These are phyloP conservation scores for Peribatodes rhomboidaria DNA, from an alignment of 2,888 invertebrate species.

Conservation along the genomic window DNA sequence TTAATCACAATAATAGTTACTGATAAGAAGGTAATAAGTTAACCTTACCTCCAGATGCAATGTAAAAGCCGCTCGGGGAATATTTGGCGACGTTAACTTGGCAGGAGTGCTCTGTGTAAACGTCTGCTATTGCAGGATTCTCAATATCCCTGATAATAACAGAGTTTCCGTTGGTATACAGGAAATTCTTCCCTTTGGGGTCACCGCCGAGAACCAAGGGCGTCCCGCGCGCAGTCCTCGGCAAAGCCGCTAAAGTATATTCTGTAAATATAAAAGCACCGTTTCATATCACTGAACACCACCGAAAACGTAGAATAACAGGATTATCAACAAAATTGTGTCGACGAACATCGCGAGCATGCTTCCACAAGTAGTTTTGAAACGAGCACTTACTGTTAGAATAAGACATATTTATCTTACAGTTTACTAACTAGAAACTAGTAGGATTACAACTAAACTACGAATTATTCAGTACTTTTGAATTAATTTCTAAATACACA, in stretches of 20 bases:
- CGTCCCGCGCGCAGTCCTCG: slow-evolving; percentile 97
- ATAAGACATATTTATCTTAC: slow-evolving; percentile 76
- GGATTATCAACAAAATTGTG: slow-evolving; percentile 51
- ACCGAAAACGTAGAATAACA: slow-evolving; percentile 44
- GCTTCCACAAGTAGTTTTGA: slow-evolving; percentile 52
- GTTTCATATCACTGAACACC: slow-evolving; percentile 48
- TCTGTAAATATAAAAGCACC: slow-evolving; percentile 84
- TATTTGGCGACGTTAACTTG: slow-evolving; percentile 99
- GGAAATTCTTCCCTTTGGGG: slow-evolving; percentile 98
- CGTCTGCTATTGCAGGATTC: slow-evolving; percentile 97
- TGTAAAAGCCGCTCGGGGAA: slow-evolving; percentile 99
- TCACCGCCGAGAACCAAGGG: slow-evolving; percentile 98
- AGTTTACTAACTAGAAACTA: slow-evolving; percentile 69
- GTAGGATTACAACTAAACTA: slow-evolving; percentile 61
- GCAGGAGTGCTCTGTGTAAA: slow-evolving; percentile 99
- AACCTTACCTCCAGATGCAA: slow-evolving; percentile 97
- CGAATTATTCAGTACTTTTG: slow-evolving; percentile 70
- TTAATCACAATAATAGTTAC: slow-evolving; percentile 18
- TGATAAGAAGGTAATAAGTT: slow-evolving; percentile 30
- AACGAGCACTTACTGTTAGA: slow-evolving; percentile 79
- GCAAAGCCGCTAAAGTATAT: slow-evolving; percentile 96
- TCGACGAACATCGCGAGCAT: slow-evolving; percentile 52
- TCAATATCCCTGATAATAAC: slow-evolving; percentile 99
- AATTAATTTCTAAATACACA: slow-evolving; percentile 72
- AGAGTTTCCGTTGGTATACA: slow-evolving; percentile 99